A percentile compares a stretch with the other conserved stretches of the same genome.
Evolutionary conservation across 2,113 vertebrate genomes (phyloP).

Genomic region (Puffinus mauretanicus): DNA sequence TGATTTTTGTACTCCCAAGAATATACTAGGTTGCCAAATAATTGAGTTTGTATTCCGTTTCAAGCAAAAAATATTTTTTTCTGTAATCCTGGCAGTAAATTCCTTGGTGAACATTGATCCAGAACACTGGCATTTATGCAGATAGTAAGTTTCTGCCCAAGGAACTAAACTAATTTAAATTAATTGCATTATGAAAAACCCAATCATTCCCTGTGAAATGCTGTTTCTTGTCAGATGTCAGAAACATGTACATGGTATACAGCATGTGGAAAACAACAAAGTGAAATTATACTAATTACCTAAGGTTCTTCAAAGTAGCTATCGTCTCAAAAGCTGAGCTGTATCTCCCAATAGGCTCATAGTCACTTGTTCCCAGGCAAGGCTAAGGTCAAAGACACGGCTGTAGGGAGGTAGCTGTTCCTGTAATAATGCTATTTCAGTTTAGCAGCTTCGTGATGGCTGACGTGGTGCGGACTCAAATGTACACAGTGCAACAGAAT

Average conservation of each 20-base stretch:
- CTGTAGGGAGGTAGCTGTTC: not conserved
- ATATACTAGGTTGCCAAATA: not conserved
- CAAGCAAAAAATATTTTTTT: not conserved
- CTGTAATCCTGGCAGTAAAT: not conserved
- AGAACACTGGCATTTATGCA: not conserved
- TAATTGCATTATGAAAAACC: not conserved
- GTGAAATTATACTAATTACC: not conserved
- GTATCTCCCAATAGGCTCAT: rapidly evolving
- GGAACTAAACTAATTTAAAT: not conserved
- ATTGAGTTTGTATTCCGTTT: not conserved
- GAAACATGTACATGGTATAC: not conserved
- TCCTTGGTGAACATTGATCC: not conserved
- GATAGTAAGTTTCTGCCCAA: not conserved
- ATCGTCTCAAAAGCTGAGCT: no score
- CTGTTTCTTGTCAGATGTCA: not conserved
- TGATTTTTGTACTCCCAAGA: not conserved
- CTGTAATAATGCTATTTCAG: rapidly evolving
- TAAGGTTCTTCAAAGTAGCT: not conserved
- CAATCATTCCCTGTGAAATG: not conserved
- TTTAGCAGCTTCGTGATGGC: no score
- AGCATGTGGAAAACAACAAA: not conserved
- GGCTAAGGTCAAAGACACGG: rapidly evolving
- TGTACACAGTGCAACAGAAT: not conserved
- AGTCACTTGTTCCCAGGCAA: not conserved
- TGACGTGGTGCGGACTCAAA: not conserved